Evolutionary conservation across 2,797 vertebrate genomes (phyloP).

Genomic region (Dendrocincla tyrannina): DNA sequence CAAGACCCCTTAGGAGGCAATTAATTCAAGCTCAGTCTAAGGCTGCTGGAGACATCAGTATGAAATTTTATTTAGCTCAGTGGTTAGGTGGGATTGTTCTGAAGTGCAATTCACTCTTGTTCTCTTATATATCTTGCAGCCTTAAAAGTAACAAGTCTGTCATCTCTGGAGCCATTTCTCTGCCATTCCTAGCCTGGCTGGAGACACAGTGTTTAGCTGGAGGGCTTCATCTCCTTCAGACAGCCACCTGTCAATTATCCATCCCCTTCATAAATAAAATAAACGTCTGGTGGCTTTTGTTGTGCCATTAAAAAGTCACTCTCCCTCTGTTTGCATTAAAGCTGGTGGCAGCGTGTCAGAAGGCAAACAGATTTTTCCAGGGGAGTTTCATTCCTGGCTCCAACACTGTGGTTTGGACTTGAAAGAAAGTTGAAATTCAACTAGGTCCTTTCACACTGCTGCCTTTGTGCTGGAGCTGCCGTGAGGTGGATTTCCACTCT

Average conservation of each 20-base stretch:
- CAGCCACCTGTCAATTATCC: constrained; percentile 48
- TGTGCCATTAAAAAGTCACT: not conserved
- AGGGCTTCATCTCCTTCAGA: constrained; percentile 50
- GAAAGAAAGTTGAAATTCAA: not conserved
- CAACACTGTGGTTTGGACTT: not conserved
- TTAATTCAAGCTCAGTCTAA: not conserved
- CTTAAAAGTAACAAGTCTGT: constrained; percentile 55
- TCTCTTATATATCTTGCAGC: not conserved
- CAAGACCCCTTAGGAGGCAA: not conserved
- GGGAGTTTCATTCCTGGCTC: not conserved
- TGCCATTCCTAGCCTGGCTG: not conserved
- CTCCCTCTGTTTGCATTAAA: not conserved
- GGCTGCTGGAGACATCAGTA: not conserved
- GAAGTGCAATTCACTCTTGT: constrained; percentile 5
- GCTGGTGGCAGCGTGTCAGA: not conserved
- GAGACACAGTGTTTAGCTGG: constrained; percentile 16
- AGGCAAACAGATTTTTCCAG: constrained; percentile 20
- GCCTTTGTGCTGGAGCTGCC: not conserved
- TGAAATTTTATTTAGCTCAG: constrained; percentile 20
- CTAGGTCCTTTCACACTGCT: not conserved
- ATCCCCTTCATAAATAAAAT: not conserved
- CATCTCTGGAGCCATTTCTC: constrained; percentile 50
- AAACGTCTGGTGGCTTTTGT: not conserved
- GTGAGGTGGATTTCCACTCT: not conserved
- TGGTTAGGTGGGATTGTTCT: constrained; percentile 4